Percentiles rank a stretch among this genome's conserved stretches.
These are phyloP conservation scores for Solea senegalensis DNA, from an alignment of 2,113 vertebrate genomes.

Conservation along the genomic window DNA sequence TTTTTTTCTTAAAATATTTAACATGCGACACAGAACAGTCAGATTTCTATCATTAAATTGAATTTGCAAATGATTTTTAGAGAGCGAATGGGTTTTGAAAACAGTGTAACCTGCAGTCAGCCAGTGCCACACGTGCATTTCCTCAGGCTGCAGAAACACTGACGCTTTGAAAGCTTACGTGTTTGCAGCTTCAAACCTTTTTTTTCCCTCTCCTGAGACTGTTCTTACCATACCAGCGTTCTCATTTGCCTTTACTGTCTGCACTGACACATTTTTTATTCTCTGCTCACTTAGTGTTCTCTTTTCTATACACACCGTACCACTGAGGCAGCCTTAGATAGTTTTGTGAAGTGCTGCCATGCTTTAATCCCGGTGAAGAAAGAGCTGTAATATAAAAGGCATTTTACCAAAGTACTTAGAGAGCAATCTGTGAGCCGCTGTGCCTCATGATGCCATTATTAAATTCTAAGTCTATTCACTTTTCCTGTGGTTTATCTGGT, in stretches of 20 bases:
- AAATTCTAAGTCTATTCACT: conserved; percentile 13
- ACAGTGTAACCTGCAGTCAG: conserved; percentile 12
- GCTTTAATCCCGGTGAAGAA: conserved; percentile 45
- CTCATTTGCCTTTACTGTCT: conserved; percentile 41
- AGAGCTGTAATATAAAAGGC: conserved; percentile 42
- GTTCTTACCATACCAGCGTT: conserved; percentile 43
- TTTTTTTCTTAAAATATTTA: conserved; percentile 16
- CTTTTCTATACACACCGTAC: conserved; percentile 19
- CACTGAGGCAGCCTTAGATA: conserved; percentile 44
- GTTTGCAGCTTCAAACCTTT: conserved; percentile 33
- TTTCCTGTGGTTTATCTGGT: neutral
- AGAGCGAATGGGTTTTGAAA: conserved; percentile 36
- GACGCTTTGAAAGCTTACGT: conserved; percentile 39
- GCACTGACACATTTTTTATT: conserved; percentile 44
- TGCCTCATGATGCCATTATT: conserved; percentile 39
- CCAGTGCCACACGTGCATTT: conserved; percentile 15
- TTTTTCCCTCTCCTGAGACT: conserved; percentile 35
- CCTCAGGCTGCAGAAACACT: conserved; percentile 33
- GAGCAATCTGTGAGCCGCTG: conserved; percentile 30
- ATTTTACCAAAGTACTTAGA: conserved; percentile 44
- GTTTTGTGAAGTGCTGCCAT: conserved; percentile 36
- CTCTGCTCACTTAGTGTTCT: conserved; percentile 49
- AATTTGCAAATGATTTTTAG: conserved; percentile 36
- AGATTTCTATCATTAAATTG: conserved; percentile 47
- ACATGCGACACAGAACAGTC: conserved; percentile 31